These are phyloP conservation scores for Epistrophe eligans DNA, from an alignment of 2,888 invertebrate species.

Conservation along the genomic window DNA sequence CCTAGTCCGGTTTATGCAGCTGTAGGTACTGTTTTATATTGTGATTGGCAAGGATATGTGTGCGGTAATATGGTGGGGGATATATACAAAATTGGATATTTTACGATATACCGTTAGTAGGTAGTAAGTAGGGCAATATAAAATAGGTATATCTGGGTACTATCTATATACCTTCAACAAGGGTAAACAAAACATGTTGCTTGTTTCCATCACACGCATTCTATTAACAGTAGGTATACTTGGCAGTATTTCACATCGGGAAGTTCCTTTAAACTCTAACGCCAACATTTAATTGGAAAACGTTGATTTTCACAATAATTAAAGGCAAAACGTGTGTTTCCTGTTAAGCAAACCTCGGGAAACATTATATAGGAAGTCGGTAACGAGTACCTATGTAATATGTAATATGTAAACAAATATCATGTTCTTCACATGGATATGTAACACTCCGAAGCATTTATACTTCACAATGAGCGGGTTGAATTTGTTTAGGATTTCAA, in stretches of 20 bases:
- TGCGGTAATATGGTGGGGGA: neutral
- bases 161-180: neutral
- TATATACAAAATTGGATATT: neutral
- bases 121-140: neutral
- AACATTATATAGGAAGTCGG: conserved; percentile 8
- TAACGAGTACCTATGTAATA: conserved; percentile 1
- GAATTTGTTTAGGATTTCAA: neutral
- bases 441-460: neutral
- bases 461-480: neutral
- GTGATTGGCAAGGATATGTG: conserved; percentile 2
- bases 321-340: conserved; percentile 14
- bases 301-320: conserved; percentile 44
- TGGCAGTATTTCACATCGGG: conserved; percentile 19
- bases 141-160: too few relatives aligned
- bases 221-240: conserved; percentile 7
- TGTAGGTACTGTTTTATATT: neutral
- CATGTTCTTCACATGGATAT: neutral
- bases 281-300: conserved; percentile 44
- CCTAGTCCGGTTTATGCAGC: neutral
- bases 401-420: neutral
- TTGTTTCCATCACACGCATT: conserved; percentile 31
- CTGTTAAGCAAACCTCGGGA: neutral
- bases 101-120: neutral
- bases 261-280: conserved; percentile 43
- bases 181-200: conserved; percentile 13